These are phyloP conservation scores for Mongoloraphidia duomilia DNA, from an alignment of 2,888 invertebrate species.

Conservation along the genomic window DNA sequence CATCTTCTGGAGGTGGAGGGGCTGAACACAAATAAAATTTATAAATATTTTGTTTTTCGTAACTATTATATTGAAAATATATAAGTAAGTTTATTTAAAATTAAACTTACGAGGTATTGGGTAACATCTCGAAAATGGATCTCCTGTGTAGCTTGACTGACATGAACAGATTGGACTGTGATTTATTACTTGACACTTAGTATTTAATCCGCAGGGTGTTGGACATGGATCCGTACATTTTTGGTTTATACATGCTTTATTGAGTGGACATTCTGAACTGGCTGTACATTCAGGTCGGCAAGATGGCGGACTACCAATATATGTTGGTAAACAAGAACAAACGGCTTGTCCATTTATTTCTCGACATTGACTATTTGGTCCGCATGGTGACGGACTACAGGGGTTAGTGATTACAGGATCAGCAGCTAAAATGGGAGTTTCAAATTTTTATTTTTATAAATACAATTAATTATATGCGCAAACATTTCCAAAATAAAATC, in stretches of 20 bases:
- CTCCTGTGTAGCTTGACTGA: conserved; percentile 42
- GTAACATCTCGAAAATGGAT: conserved; percentile 53
- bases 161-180: conserved; percentile 71
- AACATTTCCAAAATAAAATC: conserved; percentile 16
- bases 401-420: conserved; percentile 27
- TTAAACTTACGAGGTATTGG: conserved; percentile 31
- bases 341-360: conserved; percentile 55
- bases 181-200: conserved; percentile 58
- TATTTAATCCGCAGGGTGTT: conserved; percentile 50
- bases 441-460: too few species aligned
- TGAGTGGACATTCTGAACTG: conserved; percentile 58
- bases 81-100: neutral
- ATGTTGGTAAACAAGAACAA: conserved; percentile 59
- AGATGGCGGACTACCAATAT: conserved; percentile 57
- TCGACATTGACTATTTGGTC: conserved; percentile 59
- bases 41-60: neutral
- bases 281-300: conserved; percentile 68
- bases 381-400: conserved; percentile 59
- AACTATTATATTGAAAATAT: neutral
- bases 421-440: too few species aligned
- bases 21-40: conserved; percentile 17
- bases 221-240: conserved; percentile 69
- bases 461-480: neutral
- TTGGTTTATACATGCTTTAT: conserved; percentile 59
- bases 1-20: conserved; percentile 17